Evolutionary conservation across 2,888 invertebrate genomes (phyloP), one percentile per base, ranked within the genome.

Genomic region (Eupsilia transversa): DNA sequence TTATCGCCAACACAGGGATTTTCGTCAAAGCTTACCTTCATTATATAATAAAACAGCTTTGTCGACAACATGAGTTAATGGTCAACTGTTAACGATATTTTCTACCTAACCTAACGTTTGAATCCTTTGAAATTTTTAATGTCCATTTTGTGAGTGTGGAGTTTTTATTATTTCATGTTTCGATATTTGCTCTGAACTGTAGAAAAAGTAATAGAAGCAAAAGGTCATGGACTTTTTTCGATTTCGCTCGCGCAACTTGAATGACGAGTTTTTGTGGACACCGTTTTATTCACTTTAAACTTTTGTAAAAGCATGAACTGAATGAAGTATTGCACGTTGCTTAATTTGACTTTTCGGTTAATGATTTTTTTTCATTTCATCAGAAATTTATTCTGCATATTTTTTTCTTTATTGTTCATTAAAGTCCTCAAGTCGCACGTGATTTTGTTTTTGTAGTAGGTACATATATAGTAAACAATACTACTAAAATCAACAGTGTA

Each of bases 1-100:
- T 60, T 78, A 76, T 49, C 20, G 52, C 52, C 30, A 17, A 70
- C 78, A 78, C 52, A 76, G 49, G 30, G 52, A 46, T 43, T 78
- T 71, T 27, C 38, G 17, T 23, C 56, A 33, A 49, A 75, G 43
- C 30, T 23, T 46, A 69, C 33, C 17, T 61, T 49, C n/a, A 43
- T 30, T 43, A 35, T 30, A 52, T 35, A 68, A 77, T 68, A 77
- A 67, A 68, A 68, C 33, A 30, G 43, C 30, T 77, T 69, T 61
- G 35, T 54, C 54, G 23, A 38, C 27, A 30, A 33, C 60, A 59
- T 38, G 43, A 54, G 52, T 38, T 59, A 69, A 52, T 43, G 77
- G 38, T 52, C 66, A 76, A 57, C 52, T 43, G n/a, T 33, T 38
- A 38, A 76, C 41, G 54, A 74, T 0, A n/a, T 43, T 61, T 46